Base-by-base conservation (phyloP, 2,888 invertebrate genomes). In the Criorhina ranunculi region DNA sequence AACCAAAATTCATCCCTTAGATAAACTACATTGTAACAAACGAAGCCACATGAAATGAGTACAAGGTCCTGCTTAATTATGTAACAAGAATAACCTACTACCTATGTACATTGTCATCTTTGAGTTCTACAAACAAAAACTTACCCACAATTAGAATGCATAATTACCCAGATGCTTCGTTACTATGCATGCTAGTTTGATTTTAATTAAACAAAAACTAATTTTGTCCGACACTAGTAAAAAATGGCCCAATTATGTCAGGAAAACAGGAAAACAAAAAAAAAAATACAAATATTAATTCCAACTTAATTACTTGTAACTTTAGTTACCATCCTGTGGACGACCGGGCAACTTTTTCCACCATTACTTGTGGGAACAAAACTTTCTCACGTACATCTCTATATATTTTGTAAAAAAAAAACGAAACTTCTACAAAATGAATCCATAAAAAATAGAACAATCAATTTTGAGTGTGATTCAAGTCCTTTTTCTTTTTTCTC, bases 401-500 rank as follows among this genome's bases (percentile, higher is more conserved):
- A 15, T 29, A 76, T 49, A 51, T 51, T 31, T n/a, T 40, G 11
- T 11, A 51, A 15, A 31, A 24, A n/a, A 57, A 19, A 17, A 42
- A 64, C 8, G 37, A 64, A 64, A 81, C 17, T 70, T 62, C 31
- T 53, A 12, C 57, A 33, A 42, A 77, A 64, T 51, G 59, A 59
- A 35, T 82, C 59, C 12, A 19, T 60, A 60, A 78, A 24, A 82
- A 82, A 72, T 78, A 60, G 82, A 24, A 78, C 78, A 82, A 82
- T 82, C 78, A 82, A 78, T 82, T 82, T 67, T 37, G 78, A 82
- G 77, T 78, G 72, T 66, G 60, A 77, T 59, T 82, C 31, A 59
- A 72, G 77, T 79, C 62, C 57, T 64, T 55, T 31, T 62, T 60
- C 1, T 8, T 42, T 12, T 24, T 35, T 51, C 6, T 1, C 8